Base-by-base conservation (phyloP, 2,888 invertebrate species). In the Ptilodon capucinus region DNA sequence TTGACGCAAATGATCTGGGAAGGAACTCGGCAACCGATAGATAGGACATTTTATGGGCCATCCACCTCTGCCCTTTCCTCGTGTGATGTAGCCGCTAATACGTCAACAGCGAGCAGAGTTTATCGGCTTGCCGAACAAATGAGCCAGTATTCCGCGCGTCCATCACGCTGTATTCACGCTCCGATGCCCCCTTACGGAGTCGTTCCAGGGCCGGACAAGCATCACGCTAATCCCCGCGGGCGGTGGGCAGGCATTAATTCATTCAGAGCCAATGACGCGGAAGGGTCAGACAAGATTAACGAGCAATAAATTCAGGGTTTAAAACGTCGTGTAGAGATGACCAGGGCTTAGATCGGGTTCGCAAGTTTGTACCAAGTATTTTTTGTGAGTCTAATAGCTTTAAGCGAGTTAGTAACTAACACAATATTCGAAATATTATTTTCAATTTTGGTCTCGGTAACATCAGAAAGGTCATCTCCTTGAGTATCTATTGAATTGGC, bases 281-380 rank as follows among this genome's bases (percentile, higher is more conserved):
- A 81, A 80, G 80, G 79, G 81, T 74, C 79, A 70, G 71, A 52
- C 62, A 68, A 72, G 79, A 80, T 80, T 77, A 81, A 81, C 71
- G 79, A 76, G 66, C 67, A 59, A 68, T 68, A 68, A 68, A 68
- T 65, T 68, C 53, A 42, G 51, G 69, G 56, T 56, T 68, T 65
- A 62, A 58, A 57, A 43, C 51, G 51, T 58, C 59, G 59, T 55
- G 30, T 45, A 48, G 54, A 68, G 56, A 54, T 61, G 69, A 56
- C 62, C 59, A 49, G 42, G 39, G n/a, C 9, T 19, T n/a, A 4
- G 19, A n/a, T 18, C 9, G 19, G 19, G 19, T 13, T 38, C 4
- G 7, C 11, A 38, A 18, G 1, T 38, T 19, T 4, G 11, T 28
- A 28, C 4, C 28, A 8, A 28, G 28, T n/a, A 4, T 28, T 28